These are phyloP conservation scores for Lasioglossum leucozonium DNA, from an alignment of 2,888 invertebrate species.

Conservation along the genomic window DNA sequence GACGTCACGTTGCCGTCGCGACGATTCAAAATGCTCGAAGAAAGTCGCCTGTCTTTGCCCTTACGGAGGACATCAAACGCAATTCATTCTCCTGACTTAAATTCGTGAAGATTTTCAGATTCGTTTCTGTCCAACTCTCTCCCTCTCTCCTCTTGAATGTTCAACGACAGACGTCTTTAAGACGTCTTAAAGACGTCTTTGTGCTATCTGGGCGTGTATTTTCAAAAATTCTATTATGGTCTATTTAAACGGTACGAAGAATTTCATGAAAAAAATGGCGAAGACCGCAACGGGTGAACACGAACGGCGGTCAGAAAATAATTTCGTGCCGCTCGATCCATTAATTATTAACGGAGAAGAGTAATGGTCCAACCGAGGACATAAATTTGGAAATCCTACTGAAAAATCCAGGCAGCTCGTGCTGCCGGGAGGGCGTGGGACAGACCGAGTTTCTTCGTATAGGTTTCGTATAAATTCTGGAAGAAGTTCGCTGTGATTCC, in stretches of 20 bases:
- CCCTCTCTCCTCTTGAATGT: too few species aligned
- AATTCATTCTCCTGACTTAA: neutral
- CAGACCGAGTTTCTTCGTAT: conserved; percentile 48
- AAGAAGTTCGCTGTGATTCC: conserved; percentile 43
- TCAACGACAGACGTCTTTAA: too few species aligned
- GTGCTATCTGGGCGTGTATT: too few species aligned
- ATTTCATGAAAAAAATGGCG: too few species aligned
- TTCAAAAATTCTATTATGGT: too few species aligned
- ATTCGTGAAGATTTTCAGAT: neutral
- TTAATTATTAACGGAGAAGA: neutral
- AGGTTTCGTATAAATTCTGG: conserved; percentile 52
- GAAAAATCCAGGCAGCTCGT: neutral
- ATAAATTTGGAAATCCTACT: neutral
- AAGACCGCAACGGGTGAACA: too few species aligned
- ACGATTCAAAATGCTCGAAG: neutral
- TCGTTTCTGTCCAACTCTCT: too few species aligned
- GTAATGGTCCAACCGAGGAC: neutral
- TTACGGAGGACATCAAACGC: neutral
- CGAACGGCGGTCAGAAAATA: neutral
- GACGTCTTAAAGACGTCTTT: too few species aligned
- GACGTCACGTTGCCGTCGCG: too few species aligned
- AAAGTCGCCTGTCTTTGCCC: neutral
- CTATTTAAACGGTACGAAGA: too few species aligned
- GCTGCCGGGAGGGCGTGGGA: neutral
- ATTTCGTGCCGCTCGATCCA: neutral